A percentile compares a stretch with the other conserved stretches of the same genome.
Conservation (phyloP, 2,113 vertebrate species). For the Tachuris rubrigastra region DNA sequence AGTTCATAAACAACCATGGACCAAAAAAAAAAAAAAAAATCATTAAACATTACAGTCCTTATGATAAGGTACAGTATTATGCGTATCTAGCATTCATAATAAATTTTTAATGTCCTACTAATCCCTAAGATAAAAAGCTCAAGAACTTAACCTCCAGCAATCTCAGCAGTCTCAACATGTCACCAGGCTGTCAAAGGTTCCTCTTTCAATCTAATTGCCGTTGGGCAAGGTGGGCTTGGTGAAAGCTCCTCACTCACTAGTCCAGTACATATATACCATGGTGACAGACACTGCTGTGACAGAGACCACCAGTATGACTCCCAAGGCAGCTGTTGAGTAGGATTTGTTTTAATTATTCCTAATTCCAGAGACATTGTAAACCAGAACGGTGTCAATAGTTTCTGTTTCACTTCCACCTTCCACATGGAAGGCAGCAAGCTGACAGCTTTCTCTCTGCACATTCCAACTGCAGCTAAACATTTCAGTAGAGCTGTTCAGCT, state of each 20-base stretch:
- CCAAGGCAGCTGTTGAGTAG: slow-evolving; percentile 77
- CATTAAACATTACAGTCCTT: slow-evolving; percentile 86
- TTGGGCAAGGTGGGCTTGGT: slow-evolving; percentile 58
- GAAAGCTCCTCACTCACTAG: slow-evolving; percentile 35
- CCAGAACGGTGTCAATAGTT: slow-evolving; percentile 32
- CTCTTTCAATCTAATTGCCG: slow-evolving; percentile 64
- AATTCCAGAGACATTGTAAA: slow-evolving; percentile 62
- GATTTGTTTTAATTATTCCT: slow-evolving; percentile 78
- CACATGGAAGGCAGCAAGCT: slow-evolving; percentile 16
- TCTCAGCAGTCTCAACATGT: slow-evolving; percentile 61
- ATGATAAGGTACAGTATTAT: slow-evolving; percentile 75
- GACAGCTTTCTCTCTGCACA: slow-evolving; percentile 39
- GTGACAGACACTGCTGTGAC: slow-evolving; percentile 74
- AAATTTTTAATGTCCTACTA: slow-evolving; percentile 81
- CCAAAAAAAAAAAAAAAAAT: slow-evolving; percentile 62
- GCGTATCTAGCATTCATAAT: slow-evolving; percentile 74
- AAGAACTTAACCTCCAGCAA: slow-evolving; percentile 76
- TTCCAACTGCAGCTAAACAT: slow-evolving; percentile 13
- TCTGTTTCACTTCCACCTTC: slow-evolving; percentile 44
- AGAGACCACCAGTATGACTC: slow-evolving; percentile 84
- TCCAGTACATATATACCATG: slow-evolving; percentile 58
- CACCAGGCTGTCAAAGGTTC: slow-evolving; percentile 67
- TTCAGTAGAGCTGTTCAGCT: slow-evolving; percentile 1
- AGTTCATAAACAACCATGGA: slow-evolving; percentile 80
- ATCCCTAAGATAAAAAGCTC: slow-evolving; percentile 78